Evolutionary conservation across 2,888 invertebrate species (phyloP).

Genomic region (Bibio marci): DNA sequence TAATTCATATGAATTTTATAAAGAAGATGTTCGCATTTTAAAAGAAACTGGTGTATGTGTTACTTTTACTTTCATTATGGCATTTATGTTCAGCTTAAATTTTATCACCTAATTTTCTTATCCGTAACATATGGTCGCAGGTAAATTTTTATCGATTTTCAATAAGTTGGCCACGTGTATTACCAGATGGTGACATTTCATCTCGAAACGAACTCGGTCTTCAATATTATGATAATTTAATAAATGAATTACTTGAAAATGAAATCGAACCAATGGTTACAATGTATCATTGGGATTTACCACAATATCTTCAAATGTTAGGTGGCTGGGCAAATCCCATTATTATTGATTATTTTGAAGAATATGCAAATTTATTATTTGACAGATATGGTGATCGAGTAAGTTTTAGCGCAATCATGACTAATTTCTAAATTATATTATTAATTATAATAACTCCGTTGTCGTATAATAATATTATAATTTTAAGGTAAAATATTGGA

Average conservation of each 20-base stretch:
- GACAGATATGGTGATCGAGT: slow-evolving; percentile 33
- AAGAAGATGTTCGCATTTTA: background rate
- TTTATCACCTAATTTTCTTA: too few species aligned
- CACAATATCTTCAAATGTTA: slow-evolving; percentile 33
- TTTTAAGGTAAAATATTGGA: slow-evolving; percentile 31
- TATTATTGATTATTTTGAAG: slow-evolving; percentile 35
- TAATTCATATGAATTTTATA: slow-evolving; percentile 2
- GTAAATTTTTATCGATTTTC: slow-evolving; percentile 34
- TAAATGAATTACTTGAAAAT: slow-evolving; percentile 30
- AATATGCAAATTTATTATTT: slow-evolving; percentile 36
- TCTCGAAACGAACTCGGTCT: slow-evolving; percentile 36
- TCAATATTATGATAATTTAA: slow-evolving; percentile 41
- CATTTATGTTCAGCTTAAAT: too few species aligned
- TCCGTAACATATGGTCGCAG: too few species aligned
- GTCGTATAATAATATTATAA: too few species aligned
- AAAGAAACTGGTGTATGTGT: too few species aligned
- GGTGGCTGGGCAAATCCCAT: slow-evolving; percentile 42
- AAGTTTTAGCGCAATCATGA: slow-evolving; percentile 15
- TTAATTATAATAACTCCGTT: too few species aligned
- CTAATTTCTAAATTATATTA: too few species aligned
- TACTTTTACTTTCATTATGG: too few species aligned
- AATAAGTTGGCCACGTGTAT: slow-evolving; percentile 41
- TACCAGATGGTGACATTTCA: slow-evolving; percentile 34
- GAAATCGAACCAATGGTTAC: slow-evolving; percentile 42
- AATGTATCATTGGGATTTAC: slow-evolving; percentile 45